Evolutionary conservation across 2,888 invertebrate species (phyloP), one percentile per base, ranked within the genome.

Genomic region (Papilio demoleus): DNA sequence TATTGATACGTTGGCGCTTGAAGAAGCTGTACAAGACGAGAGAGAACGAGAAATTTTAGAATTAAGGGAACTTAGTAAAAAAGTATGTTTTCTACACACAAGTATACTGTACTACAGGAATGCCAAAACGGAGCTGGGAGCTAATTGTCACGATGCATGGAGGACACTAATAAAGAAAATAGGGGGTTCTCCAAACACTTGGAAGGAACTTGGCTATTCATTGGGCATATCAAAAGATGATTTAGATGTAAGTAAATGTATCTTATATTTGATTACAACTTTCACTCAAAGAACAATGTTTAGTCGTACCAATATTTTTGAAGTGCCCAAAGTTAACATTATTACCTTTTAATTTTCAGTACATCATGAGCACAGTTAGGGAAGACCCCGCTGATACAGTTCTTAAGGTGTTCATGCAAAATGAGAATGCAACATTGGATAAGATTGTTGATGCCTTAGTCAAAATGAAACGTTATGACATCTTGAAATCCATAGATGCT

Each of bases 371-470:
- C 76, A 88, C 92, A 63, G 90, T 93, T 17, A 91, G 88, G 74
- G 91, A 92, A 68, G 93, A 94, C 75, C 93, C 92, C 65, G 93
- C 92, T 19, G 93, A 94, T 73, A 88, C 92, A 72, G 91, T 94
- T 0, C 77, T 94, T 45, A 88, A 93, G 80, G 86, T 94, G 6
- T 94, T 88, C 74, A 88, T 88, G 71, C 93, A 94, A 83, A 87
- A 86, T 75, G 86, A 88, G 27, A 90, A 89, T 68, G 93, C 93
- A 50, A 94, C 94, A 31, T 76, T 94, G 64, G 93, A 93, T 72
- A 93, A 93, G 80, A 87, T 94, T 75, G 69, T 93, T 19, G 83
- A 87, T 74, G 90, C 90, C 45, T 87, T 94, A 68, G 79, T 89
- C 17, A 88, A 88, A 79, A 83, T 94, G 74, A 82, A 93, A 65